Conservation (phyloP, 2,888 invertebrate genomes). For the Caradrina kadenii region DNA sequence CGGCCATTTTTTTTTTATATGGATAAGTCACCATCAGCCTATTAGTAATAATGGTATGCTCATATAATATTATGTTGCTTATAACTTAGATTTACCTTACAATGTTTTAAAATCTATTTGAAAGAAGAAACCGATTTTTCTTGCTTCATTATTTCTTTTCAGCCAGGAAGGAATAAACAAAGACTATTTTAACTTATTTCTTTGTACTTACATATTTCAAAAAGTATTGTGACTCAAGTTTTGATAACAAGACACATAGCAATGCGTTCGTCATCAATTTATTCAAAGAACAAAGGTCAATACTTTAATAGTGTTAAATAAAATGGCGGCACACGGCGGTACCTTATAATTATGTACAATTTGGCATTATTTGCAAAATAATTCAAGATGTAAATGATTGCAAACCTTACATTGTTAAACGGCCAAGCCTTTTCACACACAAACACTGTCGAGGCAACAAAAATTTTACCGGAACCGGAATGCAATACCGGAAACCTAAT, state of each 20-base stretch:
- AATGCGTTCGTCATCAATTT: constrained; percentile 59
- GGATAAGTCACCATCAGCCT: too few relatives aligned
- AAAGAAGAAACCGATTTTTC: not conserved
- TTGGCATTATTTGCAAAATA: constrained; percentile 1
- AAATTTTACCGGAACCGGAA: too few relatives aligned
- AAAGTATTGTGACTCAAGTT: constrained; percentile 4
- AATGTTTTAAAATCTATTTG: too few relatives aligned
- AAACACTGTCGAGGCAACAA: too few relatives aligned
- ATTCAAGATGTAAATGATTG: not conserved
- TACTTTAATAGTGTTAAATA: constrained; percentile 58
- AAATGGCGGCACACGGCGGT: constrained; percentile 51
- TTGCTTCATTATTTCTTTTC: not conserved
- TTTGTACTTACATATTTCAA: not conserved
- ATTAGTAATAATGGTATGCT: too few relatives aligned
- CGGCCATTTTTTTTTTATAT: too few relatives aligned
- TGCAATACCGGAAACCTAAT: too few relatives aligned
- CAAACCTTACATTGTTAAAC: too few relatives aligned
- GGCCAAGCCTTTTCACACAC: too few relatives aligned
- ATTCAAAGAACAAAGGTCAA: constrained; percentile 61
- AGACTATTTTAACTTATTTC: not conserved
- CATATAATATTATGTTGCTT: too few relatives aligned
- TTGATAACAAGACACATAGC: constrained; percentile 40
- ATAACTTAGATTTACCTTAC: too few relatives aligned
- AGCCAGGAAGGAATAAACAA: constrained; percentile 14
- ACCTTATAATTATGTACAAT: not conserved